A percentile compares a stretch with the other conserved stretches of the same genome.
Evolutionary conservation across 2,113 vertebrate species (phyloP).

Genomic region (Callorhinus ursinus): DNA sequence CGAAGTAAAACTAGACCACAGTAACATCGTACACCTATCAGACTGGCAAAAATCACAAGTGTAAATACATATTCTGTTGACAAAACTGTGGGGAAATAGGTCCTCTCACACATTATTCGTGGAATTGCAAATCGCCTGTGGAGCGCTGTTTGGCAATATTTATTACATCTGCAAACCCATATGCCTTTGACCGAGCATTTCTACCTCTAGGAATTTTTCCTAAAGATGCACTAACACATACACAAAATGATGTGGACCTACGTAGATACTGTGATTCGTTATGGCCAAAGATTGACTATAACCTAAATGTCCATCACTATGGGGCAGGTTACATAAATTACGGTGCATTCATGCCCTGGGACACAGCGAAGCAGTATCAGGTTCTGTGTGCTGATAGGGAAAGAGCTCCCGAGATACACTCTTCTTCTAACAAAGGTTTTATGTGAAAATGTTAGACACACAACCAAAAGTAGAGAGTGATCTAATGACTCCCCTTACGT

Average conservation of each 20-base stretch:
- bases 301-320: not conserved
- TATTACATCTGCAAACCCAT: not conserved
- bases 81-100: not conserved
- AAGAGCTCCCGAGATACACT: not conserved
- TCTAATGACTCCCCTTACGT: not conserved
- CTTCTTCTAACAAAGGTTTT: not conserved
- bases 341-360: not conserved
- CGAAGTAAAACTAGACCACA: not conserved
- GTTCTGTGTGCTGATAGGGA: not conserved
- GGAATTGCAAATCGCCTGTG: not conserved
- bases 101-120: not conserved
- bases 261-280: not conserved
- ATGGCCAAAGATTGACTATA: not conserved
- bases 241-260: not conserved
- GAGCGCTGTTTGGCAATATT: not conserved
- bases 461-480: not conserved
- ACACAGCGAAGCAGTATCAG: not conserved
- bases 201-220: slow-evolving; percentile 15
- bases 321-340: not conserved
- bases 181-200: not conserved
- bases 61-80: not conserved
- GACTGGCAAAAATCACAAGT: not conserved
- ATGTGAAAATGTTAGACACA: not conserved
- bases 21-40: not conserved
- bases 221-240: not conserved